A percentile compares a stretch with the other conserved stretches of the same genome.
These are phyloP conservation scores for Chloroclysta siterata DNA, from an alignment of 2,888 invertebrate genomes.

Conservation along the genomic window DNA sequence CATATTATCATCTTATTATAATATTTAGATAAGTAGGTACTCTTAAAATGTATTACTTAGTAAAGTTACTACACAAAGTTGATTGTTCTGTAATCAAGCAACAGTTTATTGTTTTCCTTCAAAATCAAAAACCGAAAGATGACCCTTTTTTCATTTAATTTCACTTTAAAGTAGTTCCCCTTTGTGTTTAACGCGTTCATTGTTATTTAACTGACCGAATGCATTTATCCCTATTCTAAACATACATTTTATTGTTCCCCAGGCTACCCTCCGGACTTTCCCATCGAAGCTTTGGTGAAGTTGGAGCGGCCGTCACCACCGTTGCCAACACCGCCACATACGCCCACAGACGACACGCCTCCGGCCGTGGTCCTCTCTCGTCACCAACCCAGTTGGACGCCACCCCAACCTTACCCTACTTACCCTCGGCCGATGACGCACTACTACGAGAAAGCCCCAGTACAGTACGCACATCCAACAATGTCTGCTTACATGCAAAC, in stretches of 20 bases:
- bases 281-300: slow-evolving; percentile 85
- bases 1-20: no score
- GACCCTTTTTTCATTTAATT: background rate
- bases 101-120: background rate
- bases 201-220: background rate
- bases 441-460: slow-evolving; percentile 75
- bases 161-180: background rate
- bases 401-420: slow-evolving; percentile 67
- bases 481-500: slow-evolving; percentile 79
- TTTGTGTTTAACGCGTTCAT: background rate
- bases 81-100: no score
- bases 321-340: slow-evolving; percentile 89
- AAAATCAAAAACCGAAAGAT: background rate
- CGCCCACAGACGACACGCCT: slow-evolving; percentile 87
- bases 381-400: slow-evolving; percentile 70
- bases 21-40: no score
- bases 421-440: slow-evolving; percentile 73
- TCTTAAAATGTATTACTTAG: no score
- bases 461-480: slow-evolving; percentile 67
- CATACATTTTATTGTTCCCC: slow-evolving; percentile 46
- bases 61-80: no score
- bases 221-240: slow-evolving; percentile 14
- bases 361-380: slow-evolving; percentile 78
- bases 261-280: slow-evolving; percentile 86
- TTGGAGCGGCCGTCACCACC: slow-evolving; percentile 86